phyloP scores from a whole-genome alignment of 2,888 invertebrate genomes.

The Kryphioiulus occultus region DNA sequence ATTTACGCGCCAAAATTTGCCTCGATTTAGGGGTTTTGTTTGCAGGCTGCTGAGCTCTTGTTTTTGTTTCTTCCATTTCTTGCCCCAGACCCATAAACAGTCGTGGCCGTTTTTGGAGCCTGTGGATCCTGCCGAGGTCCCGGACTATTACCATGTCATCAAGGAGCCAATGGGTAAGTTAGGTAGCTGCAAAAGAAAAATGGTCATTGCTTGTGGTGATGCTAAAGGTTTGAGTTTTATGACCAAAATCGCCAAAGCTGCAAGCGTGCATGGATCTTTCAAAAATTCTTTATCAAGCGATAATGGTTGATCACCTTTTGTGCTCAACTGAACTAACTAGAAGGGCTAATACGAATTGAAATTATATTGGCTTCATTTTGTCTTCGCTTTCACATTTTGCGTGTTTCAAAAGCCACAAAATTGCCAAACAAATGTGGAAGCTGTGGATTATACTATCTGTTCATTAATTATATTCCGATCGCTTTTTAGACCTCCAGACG shows the following conservation, averaged over 20 bases:
- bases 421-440: neutral
- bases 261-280: no score
- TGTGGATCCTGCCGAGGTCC: constrained; percentile 93
- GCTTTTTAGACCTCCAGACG: constrained; percentile 85
- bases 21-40: neutral
- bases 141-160: constrained; percentile 95
- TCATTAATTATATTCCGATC: neutral
- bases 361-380: no score
- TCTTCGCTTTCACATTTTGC: no score
- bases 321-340: no score
- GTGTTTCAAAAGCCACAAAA: no score
- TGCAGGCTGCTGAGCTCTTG: neutral
- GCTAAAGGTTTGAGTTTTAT: no score
- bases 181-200: no score
- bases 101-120: constrained; percentile 99
- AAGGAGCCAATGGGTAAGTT: constrained; percentile 94
- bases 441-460: neutral
- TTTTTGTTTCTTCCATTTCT: neutral
- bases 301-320: no score
- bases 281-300: no score
- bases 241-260: no score
- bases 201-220: no score
- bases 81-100: constrained; percentile 78
- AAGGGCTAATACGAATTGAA: no score
- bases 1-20: constrained; percentile 39